phyloP scores from a whole-genome alignment of 2,797 vertebrate genomes.

The Poeciliopsis presidionis region DNA sequence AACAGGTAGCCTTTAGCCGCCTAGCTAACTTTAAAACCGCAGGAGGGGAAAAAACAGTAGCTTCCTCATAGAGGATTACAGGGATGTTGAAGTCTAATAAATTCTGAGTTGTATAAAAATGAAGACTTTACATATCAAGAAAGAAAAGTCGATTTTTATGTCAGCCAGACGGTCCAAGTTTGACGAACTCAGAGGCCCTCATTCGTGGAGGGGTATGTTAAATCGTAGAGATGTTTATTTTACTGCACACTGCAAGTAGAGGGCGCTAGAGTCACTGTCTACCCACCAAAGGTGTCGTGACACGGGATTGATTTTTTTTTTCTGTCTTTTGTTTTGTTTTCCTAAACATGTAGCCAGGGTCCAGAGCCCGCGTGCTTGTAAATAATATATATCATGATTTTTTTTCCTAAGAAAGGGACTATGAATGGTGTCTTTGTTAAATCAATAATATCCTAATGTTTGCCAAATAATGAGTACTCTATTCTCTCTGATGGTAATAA shows the following conservation, averaged over 20 bases:
- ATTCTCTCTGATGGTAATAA: conserved; percentile 77
- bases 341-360: conserved; percentile 24
- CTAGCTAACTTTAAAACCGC: conserved; percentile 5
- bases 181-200: conserved; percentile 61
- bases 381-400: conserved; percentile 62
- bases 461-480: conserved; percentile 76
- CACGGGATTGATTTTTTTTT: conserved; percentile 32
- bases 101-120: neutral
- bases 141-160: conserved; percentile 6
- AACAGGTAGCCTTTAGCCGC: conserved; percentile 27
- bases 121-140: conserved; percentile 19
- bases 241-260: conserved; percentile 73
- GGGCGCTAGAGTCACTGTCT: conserved; percentile 56
- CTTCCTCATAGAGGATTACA: conserved; percentile 18
- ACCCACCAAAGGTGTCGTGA: conserved; percentile 46
- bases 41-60: conserved; percentile 17
- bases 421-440: conserved; percentile 66
- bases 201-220: conserved; percentile 59
- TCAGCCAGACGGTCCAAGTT: conserved; percentile 24
- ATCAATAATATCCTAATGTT: conserved; percentile 61
- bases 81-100: conserved; percentile 23
- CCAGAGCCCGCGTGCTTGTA: conserved; percentile 46
- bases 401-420: conserved; percentile 41
- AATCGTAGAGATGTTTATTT: conserved; percentile 73
- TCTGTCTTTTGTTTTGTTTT: neutral